Evolutionary conservation across 2,113 vertebrate species (phyloP).

Genomic region (Regulus satrapa): DNA sequence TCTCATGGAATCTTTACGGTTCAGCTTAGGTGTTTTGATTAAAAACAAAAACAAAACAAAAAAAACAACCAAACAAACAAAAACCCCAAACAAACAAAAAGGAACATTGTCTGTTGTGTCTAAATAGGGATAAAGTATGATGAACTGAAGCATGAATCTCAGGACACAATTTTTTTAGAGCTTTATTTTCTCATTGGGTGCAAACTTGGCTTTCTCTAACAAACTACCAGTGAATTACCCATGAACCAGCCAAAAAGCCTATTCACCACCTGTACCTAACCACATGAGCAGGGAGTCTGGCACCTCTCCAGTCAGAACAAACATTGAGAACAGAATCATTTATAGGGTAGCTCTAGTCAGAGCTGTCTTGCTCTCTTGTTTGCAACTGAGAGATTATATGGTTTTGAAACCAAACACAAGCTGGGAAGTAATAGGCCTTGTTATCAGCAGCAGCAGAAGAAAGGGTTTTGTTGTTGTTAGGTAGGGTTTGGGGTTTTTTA

Average conservation of each 20-base stretch:
- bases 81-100: too few relatives aligned
- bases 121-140: neutral
- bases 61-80: too few relatives aligned
- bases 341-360: neutral
- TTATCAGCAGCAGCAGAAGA: constrained; percentile 30
- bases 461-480: neutral
- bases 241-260: neutral
- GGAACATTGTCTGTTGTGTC: neutral
- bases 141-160: rapidly evolving
- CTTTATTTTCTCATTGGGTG: neutral
- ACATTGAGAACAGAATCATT: constrained; percentile 54
- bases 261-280: constrained; percentile 16
- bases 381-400: constrained; percentile 17
- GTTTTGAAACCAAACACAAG: constrained; percentile 22
- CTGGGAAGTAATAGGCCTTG: constrained; percentile 31
- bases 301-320: constrained; percentile 14
- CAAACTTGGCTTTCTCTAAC: neutral
- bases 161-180: neutral
- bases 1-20: neutral
- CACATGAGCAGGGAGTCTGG: neutral
- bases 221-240: neutral
- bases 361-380: constrained; percentile 25
- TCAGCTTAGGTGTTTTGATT: neutral
- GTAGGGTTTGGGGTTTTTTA: neutral
- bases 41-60: neutral